Percentiles rank a stretch among this genome's conserved stretches.
These are phyloP conservation scores for Podarcis cretensis DNA, from an alignment of 2,113 vertebrate species.

Conservation along the genomic window DNA sequence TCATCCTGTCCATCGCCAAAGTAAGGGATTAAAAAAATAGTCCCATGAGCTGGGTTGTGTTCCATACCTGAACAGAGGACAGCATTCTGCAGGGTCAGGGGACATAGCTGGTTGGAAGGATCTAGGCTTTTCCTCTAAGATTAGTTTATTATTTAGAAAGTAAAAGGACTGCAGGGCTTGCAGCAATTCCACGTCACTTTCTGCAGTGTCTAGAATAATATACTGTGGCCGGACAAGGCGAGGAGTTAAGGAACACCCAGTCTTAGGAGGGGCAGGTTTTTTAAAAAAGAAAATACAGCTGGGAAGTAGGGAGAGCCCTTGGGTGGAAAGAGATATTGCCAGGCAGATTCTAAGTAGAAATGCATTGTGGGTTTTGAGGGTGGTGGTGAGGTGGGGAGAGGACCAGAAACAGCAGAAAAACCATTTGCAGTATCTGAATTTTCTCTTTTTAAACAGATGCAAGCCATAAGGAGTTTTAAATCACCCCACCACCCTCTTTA, in stretches of 20 bases:
- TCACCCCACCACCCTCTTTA: conserved; percentile 26
- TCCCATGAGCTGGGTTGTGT: conserved; percentile 43
- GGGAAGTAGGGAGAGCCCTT: not conserved
- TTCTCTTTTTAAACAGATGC: rapidly evolving
- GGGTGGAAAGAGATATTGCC: conserved; percentile 18
- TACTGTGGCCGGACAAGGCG: not conserved
- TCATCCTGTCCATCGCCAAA: not conserved
- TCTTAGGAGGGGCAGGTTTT: conserved; percentile 18
- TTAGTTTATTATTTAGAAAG: conserved; percentile 2
- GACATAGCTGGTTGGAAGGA: not conserved
- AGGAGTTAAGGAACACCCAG: conserved; percentile 1
- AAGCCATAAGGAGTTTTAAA: conserved; percentile 8
- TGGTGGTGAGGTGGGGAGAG: not conserved
- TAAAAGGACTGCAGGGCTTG: not conserved
- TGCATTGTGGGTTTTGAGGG: conserved; percentile 20
- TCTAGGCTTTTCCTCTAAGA: conserved; percentile 23
- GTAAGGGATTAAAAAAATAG: not conserved
- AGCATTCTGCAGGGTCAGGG: not conserved
- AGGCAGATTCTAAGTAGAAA: conserved; percentile 35
- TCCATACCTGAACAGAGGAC: conserved; percentile 30
- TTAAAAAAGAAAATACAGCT: no score
- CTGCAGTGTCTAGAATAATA: conserved; percentile 21
- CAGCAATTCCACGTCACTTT: not conserved
- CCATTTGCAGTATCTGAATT: not conserved
- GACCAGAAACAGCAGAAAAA: not conserved